Evolutionary conservation across 2,113 vertebrate genomes (phyloP).

Genomic region (Phylloscopus trochiloides): DNA sequence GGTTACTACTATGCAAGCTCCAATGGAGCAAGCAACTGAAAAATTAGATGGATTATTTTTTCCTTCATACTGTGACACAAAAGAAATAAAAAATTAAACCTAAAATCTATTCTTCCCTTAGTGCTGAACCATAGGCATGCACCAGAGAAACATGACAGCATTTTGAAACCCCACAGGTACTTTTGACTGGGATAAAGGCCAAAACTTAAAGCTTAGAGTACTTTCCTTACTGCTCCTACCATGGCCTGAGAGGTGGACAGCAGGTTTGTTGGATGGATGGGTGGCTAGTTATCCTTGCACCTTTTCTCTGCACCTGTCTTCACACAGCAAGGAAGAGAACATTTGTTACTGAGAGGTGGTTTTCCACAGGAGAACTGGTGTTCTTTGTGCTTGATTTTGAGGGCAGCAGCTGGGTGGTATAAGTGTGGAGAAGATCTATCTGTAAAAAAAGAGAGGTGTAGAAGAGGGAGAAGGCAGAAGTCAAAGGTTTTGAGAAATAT

Average conservation of each 20-base stretch:
- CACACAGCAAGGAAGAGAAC: not conserved
- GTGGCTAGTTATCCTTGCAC: accelerated
- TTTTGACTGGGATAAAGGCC: accelerated
- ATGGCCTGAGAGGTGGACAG: not conserved
- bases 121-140: accelerated
- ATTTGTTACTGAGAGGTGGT: not conserved
- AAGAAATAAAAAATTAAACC: not conserved
- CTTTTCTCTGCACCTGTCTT: not conserved
- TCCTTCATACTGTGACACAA: not conserved
- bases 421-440: not conserved
- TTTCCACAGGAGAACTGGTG: not conserved
- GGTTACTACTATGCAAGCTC: not conserved
- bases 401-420: not conserved
- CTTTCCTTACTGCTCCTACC: not conserved
- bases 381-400: not conserved
- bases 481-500: not conserved
- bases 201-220: accelerated
- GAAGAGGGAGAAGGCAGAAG: not conserved
- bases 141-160: not conserved
- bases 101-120: not conserved
- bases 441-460: not conserved
- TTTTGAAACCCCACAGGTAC: not conserved
- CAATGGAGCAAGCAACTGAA: not conserved
- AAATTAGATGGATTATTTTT: not conserved
- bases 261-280: not conserved